These are phyloP conservation scores for Apis dorsata DNA, from an alignment of 1,140 invertebrate species.

Conservation along the genomic window DNA sequence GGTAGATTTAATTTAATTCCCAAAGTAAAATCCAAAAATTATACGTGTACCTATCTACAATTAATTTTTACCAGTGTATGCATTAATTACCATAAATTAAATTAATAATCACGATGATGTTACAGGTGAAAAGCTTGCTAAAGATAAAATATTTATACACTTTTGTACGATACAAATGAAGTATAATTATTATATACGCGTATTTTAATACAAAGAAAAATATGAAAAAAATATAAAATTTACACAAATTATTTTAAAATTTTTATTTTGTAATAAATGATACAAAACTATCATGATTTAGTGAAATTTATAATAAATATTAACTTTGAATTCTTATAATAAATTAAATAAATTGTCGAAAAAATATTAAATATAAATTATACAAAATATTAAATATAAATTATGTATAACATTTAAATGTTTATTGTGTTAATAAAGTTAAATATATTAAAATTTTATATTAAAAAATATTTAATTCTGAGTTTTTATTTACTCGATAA, in stretches of 20 bases:
- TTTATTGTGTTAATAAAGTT: too few relatives aligned
- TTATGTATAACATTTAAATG: too few relatives aligned
- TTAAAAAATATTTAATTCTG: too few relatives aligned
- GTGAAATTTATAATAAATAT: too few relatives aligned
- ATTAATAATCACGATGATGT: conserved; percentile 21
- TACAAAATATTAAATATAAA: too few relatives aligned
- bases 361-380: too few relatives aligned
- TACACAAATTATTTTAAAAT: background rate
- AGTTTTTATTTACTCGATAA: too few relatives aligned
- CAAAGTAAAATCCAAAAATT: conserved; percentile 22
- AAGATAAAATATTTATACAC: background rate
- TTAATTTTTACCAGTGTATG: conserved; percentile 24
- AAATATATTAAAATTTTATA: too few relatives aligned
- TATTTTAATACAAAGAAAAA: background rate
- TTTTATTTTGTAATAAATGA: background rate
- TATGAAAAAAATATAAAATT: background rate
- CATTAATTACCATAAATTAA: conserved; percentile 27
- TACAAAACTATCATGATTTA: too few relatives aligned
- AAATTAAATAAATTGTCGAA: too few relatives aligned
- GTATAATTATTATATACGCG: background rate
- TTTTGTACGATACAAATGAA: background rate
- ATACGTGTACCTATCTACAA: background rate
- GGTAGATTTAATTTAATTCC: conserved; percentile 24
- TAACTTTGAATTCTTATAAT: too few relatives aligned
- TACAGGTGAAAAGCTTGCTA: background rate